A percentile compares a stretch with the other conserved stretches of the same genome.
phyloP scores from a whole-genome alignment of 2,113 vertebrate genomes.

The Pterocles orientalis region DNA sequence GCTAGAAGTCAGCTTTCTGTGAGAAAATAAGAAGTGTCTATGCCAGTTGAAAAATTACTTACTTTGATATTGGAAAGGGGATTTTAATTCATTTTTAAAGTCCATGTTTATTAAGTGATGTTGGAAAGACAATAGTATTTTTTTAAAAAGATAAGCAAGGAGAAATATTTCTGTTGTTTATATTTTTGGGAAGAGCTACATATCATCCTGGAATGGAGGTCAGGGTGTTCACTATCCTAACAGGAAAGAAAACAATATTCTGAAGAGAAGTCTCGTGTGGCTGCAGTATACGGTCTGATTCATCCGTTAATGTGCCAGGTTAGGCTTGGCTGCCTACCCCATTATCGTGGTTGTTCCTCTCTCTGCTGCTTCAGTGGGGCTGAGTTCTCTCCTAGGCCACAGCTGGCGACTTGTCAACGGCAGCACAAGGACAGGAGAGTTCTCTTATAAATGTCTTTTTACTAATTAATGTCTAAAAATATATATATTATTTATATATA shows the following conservation, averaged over 20 bases:
- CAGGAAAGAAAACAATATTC: conserved; percentile 3
- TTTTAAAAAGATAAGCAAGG: background rate
- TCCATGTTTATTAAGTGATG: background rate
- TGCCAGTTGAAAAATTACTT: background rate
- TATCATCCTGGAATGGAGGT: background rate
- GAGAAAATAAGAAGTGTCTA: background rate
- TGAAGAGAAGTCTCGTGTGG: background rate
- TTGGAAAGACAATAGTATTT: background rate
- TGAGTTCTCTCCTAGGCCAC: background rate
- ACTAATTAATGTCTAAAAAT: background rate
- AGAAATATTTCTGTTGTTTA: background rate
- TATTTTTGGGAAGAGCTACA: background rate
- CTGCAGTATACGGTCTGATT: background rate
- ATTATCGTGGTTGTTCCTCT: background rate
- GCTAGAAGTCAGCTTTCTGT: background rate
- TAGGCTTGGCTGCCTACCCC: background rate
- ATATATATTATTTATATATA: no score
- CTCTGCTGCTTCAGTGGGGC: background rate
- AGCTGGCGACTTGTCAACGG: background rate
- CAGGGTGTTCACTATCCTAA: background rate
- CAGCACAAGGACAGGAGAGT: background rate
- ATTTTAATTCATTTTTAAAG: background rate
- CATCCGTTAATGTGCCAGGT: background rate
- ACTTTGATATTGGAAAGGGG: background rate
- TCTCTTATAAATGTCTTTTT: background rate